Base-by-base conservation (phyloP, 2,113 vertebrate genomes). In the Ariopsis seemanni region DNA sequence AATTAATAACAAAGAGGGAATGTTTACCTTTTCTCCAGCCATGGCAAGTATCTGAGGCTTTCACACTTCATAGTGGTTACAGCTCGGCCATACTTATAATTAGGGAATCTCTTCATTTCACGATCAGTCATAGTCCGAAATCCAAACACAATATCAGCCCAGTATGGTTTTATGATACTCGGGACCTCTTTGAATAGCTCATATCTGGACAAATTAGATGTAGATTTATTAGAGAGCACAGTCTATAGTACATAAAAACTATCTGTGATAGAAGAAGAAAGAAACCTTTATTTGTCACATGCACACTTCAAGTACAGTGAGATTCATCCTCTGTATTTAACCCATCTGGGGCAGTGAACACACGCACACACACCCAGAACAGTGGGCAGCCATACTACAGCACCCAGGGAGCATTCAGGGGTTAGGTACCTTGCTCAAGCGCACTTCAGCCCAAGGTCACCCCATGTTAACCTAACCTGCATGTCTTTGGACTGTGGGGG, bases 51-150 rank as follows among this genome's bases (percentile, higher is more conserved):
- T n/a, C 71, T 80, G 25, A 92, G 89, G 50, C 96, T 95, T 91
- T 99, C 97, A 53, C 98, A 99, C 84, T 97, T 98, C 75, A 99
- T 62, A 1, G 97, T 98, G 0, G 95, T 98, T 89, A 98, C 97
- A 2, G 95, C 94, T 9, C 97, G 97, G 42, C 98, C 98, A 83
- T 95, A 98, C 34, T 0, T 94, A 57, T 97, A 90, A 20, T 94
- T 91, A 0, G 97, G 97, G 85, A 99, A 99, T 82, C 93, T 95
- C 0, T 93, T 95, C 90, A 99, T 86, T 84, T 99, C 98, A 1
- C 83, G 80, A 52, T 95, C 8, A 0, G 95, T 96, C 97, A 99
- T 97, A 1, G 78, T 50, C 34, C 96, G 95, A 91, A 98, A 99
- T 27, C 96, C 96, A 20, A 99, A 91, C 80, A 99, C 97, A 0